A percentile compares a stretch with the other conserved stretches of the same genome.
These are phyloP conservation scores for Notechis scutatus DNA, from an alignment of 2,113 vertebrate species.

Conservation along the genomic window DNA sequence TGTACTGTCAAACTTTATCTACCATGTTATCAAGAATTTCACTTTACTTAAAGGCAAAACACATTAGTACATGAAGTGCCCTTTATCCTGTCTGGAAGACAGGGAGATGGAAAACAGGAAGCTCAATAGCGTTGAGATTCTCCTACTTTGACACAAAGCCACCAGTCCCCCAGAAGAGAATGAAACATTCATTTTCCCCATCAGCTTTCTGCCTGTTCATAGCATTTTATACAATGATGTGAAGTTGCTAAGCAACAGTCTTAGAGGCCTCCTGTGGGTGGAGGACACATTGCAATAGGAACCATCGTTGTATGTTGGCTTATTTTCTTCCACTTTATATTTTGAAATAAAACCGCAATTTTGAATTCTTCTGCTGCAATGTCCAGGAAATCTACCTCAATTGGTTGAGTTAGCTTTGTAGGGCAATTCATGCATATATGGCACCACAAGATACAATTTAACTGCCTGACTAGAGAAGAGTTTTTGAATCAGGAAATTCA, in stretches of 20 bases:
- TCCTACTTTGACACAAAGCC: slow-evolving; percentile 5
- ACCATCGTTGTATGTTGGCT: slow-evolving; percentile 15
- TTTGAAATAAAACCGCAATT: slow-evolving; percentile 29
- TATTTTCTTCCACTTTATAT: slow-evolving; percentile 15
- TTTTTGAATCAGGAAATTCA: background rate
- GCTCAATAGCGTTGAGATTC: background rate
- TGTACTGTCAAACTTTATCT: background rate
- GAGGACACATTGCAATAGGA: slow-evolving; percentile 6
- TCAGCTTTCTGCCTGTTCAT: slow-evolving; percentile 28
- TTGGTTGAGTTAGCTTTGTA: background rate
- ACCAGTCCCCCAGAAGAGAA: accelerated
- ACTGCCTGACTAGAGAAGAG: background rate
- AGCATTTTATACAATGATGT: background rate
- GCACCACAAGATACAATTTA: background rate
- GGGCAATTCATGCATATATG: background rate
- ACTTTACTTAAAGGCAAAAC: slow-evolving; percentile 8
- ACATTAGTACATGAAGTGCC: slow-evolving; percentile 30
- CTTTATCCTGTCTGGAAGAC: background rate
- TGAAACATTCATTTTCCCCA: background rate
- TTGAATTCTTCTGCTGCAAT: background rate
- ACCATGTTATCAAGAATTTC: slow-evolving; percentile 1
- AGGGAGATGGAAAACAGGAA: background rate
- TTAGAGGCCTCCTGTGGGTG: background rate
- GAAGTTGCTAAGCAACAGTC: slow-evolving; percentile 59
- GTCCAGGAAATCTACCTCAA: slow-evolving; percentile 27